These are phyloP conservation scores for Pedicia rivosa DNA, from an alignment of 2,888 invertebrate genomes.

Conservation along the genomic window DNA sequence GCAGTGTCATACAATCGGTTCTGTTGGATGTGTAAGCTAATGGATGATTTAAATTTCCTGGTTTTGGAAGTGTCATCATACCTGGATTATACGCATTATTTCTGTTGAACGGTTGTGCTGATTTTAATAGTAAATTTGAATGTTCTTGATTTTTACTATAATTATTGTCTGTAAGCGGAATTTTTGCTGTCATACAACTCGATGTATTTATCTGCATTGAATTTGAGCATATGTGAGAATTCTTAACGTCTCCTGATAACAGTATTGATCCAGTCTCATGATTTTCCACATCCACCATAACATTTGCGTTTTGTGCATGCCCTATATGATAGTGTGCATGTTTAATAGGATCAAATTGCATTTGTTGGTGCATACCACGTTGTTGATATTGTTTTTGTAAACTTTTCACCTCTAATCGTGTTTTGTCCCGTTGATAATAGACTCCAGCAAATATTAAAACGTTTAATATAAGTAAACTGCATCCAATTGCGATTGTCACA, in stretches of 20 bases:
- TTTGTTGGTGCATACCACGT: conserved; percentile 41
- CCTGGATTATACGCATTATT: conserved; percentile 21
- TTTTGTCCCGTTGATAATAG: conserved; percentile 82
- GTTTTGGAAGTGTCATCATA: conserved; percentile 30
- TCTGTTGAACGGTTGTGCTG: conserved; percentile 26
- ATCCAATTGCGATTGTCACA: conserved; percentile 89
- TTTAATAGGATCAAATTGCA: conserved; percentile 59
- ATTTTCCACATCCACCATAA: conserved; percentile 69
- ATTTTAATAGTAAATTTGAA: conserved; percentile 16
- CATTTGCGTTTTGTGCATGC: conserved; percentile 60
- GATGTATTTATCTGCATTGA: too few species aligned
- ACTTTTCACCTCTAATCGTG: conserved; percentile 61
- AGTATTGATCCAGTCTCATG: conserved; percentile 46
- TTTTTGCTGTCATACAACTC: conserved; percentile 18
- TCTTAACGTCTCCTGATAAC: conserved; percentile 51
- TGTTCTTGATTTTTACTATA: conserved; percentile 8
- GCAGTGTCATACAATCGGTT: conserved; percentile 30
- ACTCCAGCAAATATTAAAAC: conserved; percentile 89
- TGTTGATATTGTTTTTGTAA: conserved; percentile 58
- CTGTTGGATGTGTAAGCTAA: conserved; percentile 1
- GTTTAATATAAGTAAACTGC: conserved; percentile 79
- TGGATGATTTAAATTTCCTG: conserved; percentile 26
- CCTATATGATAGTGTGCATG: conserved; percentile 67
- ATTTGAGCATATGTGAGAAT: conserved; percentile 45
- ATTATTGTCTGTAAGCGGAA: conserved; percentile 17